Percentiles rank a stretch among this genome's conserved stretches.
Conservation (phyloP, 2,888 invertebrate genomes). For the Pherbina coryleti region DNA sequence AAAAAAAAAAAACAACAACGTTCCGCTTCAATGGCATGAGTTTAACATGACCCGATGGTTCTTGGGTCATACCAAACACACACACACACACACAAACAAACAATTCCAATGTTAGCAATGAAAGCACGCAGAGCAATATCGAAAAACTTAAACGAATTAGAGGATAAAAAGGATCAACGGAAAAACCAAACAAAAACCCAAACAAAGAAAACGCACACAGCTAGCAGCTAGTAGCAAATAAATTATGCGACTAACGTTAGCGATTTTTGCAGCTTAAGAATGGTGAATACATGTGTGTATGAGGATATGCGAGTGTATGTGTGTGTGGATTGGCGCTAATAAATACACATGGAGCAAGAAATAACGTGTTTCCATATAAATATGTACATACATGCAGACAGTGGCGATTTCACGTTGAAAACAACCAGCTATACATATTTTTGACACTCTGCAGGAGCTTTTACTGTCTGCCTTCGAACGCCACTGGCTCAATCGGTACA, state of each 20-base stretch:
- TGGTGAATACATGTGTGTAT: not conserved
- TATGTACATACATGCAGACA: not conserved
- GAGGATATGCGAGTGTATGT: not conserved
- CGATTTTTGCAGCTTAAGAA: not conserved
- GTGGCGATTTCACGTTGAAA: not conserved
- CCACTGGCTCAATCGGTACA: no score
- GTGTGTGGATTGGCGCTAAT: not conserved
- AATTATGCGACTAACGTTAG: constrained; percentile 35
- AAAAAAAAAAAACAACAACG: not conserved
- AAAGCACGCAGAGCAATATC: constrained; percentile 6
- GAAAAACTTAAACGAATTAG: constrained; percentile 15
- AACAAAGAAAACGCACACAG: constrained; percentile 14
- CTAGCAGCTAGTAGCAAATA: constrained; percentile 14
- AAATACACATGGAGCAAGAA: not conserved
- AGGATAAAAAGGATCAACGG: constrained; percentile 17
- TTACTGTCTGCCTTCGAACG: no score
- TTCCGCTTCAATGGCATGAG: no score
- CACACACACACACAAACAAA: not conserved
- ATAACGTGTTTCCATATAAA: not conserved
- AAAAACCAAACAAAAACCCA: not conserved
- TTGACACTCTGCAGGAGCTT: no score
- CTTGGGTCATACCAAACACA: no score
- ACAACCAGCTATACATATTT: not conserved
- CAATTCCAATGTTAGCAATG: not conserved
- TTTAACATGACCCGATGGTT: no score